Conservation (phyloP, 2,888 invertebrate genomes). For the Caenorhabditis plicata region DNA sequence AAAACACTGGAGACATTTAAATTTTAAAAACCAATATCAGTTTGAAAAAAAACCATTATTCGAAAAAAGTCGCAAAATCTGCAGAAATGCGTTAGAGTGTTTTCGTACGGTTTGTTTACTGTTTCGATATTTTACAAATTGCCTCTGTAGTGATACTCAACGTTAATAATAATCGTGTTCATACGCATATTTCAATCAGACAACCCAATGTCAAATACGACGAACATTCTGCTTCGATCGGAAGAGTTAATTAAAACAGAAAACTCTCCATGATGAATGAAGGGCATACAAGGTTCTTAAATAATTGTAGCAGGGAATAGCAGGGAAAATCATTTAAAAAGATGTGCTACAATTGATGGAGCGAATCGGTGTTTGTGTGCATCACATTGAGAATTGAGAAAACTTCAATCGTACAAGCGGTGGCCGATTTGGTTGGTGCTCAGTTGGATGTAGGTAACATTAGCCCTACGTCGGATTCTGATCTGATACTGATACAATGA, state of each 20-base stretch:
- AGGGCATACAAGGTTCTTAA: conserved; percentile 36
- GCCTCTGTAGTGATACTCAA: conserved; percentile 27
- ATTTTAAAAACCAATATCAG: too few relatives aligned
- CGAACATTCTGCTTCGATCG: conserved; percentile 33
- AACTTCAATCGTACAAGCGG: conserved; percentile 80
- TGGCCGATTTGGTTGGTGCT: conserved; percentile 50
- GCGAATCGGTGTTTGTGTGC: conserved; percentile 78
- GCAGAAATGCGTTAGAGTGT: too few relatives aligned
- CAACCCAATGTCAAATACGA: conserved; percentile 39
- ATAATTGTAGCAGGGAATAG: neutral
- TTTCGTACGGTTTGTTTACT: too few relatives aligned
- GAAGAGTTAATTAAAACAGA: conserved; percentile 30
- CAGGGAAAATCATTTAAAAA: conserved; percentile 20
- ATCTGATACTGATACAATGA: too few relatives aligned
- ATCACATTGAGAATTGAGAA: conserved; percentile 90
- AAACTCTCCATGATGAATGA: conserved; percentile 30
- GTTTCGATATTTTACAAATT: too few relatives aligned
- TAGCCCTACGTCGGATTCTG: conserved; percentile 97
- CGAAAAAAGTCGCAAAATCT: too few relatives aligned
- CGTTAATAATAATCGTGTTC: conserved; percentile 33
- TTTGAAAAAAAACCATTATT: too few relatives aligned
- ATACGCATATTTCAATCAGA: conserved; percentile 31
- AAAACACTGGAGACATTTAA: too few relatives aligned
- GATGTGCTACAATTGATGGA: conserved; percentile 74
- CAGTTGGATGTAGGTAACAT: conserved; percentile 91